Evolutionary conservation across 2,888 invertebrate genomes (phyloP), one percentile per base, ranked within the genome.

Genomic region (Rugalucina vietnamica): DNA sequence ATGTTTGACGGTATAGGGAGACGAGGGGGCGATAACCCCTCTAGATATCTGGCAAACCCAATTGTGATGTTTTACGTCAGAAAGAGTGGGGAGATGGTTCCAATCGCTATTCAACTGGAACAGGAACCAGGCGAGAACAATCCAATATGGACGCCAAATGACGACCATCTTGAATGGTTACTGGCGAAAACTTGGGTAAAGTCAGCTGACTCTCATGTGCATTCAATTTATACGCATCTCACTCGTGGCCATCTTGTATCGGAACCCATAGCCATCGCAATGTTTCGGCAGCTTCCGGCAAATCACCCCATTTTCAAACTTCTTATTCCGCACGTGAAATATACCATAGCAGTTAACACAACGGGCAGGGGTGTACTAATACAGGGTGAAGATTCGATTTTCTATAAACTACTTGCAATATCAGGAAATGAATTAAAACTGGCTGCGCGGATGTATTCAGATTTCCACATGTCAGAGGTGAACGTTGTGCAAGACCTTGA

Each of bases 71-170:
- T 88, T 14, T 88, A 85, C 69, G 88, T 86, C 4, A 60, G 80
- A 24, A 49, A 65, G 12, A 65, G 80, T 0, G 85, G 85, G 1
- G 65, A 82, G 8, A 76, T 88, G 32, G 85, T 86, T 27, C 88
- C 88, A 10, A 88, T 88, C 14, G 88, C 88, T 65, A 86, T 88
- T 24, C 88, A 88, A 37, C 70, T 88, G 34, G 75, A 82, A 37
- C 84, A 82, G 70, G 39, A n/a, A 21, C 82, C 88, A 43, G 84
- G 80, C 3, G 60, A 72, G 34, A 78, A 82, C 14, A 86, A 86
- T 73, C 88, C 88, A 37, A 86, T 88, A 29, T 88, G 85, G 85
- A 88, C 88, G 21, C 82, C 88, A 27, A 74, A 75, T 43, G 88
- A 88, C 37, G 69, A 65, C 10, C 73, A 84, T 75, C 37, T 81